Evolutionary conservation across 1,140 invertebrate species (phyloP), one percentile per base, ranked within the genome.

Genomic region (Leptoteleia sp.): DNA sequence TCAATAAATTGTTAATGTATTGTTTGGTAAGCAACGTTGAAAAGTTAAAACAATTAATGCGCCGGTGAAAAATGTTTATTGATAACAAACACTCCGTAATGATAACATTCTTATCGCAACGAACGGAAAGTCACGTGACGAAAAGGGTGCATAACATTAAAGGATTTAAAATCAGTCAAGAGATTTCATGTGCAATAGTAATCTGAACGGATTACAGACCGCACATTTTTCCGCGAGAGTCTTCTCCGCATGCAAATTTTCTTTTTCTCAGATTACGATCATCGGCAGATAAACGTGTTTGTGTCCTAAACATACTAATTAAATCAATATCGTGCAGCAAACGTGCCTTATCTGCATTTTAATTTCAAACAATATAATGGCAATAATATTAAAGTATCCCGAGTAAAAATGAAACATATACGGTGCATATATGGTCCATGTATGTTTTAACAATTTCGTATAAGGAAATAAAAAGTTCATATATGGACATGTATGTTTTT

Each of bases 61-160:
- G n/a, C n/a, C n/a, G n/a, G n/a, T n/a, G n/a, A n/a, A n/a, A n/a
- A n/a, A n/a, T n/a, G 35, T 5, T 52, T 8, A 31, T 25, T 3
- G 6, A 25, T 25, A 25, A 25, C 22, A 25, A 25, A 25, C 22
- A 6, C 22, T 61, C 47, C 11, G 16, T 25, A 71, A n/a, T n/a
- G n/a, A n/a, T n/a, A 71, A 71, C 11, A 68, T 48, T 22, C 48
- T 64, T 64, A 57, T 73, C 50, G 33, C 22, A 64, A 29, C 37
- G 55, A 47, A 47, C 48, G 15, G 12, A 15, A 38, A 42, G 27
- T 72, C 12, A 54, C 70, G 48, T 64, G 42, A 70, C 13, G 43
- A 72, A 59, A 83, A 81, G 88, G 88, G 88, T 89, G 88, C 88
- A 89, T 89, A 89, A 82, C 89, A 88, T 88, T 89, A 54, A 81